Evolutionary conservation across 2,113 vertebrate species (phyloP), one percentile per base, ranked within the genome.

Genomic region (Ceyx cyanopectus): DNA sequence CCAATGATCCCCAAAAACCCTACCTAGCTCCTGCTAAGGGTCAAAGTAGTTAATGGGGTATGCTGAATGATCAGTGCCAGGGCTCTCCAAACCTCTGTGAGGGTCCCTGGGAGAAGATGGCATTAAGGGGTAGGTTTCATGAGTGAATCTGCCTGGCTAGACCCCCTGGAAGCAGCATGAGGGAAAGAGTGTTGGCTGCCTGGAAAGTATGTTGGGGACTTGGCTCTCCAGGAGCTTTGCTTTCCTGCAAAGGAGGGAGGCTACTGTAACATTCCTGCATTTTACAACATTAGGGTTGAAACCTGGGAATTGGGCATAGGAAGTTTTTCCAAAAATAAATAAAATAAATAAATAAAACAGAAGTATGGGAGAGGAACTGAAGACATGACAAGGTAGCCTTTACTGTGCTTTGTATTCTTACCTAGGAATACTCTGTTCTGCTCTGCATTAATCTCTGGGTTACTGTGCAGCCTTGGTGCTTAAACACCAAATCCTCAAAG

Each of bases 361-460:
- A 78, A 56, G 34, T 3, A 32, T 14, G 22, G 81, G 77, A 78
- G 81, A 65, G 57, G 45, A 87, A 19, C 22, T 1, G 50, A 82
- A 85, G 65, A 41, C 46, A 23, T 2, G 73, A 48, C 48, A 88
- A 75, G 81, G 40, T 13, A 87, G 68, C 61, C 57, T 81, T 81
- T 86, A 48, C 62, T 92, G 91, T 94, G 69, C 69, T 94, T 92
- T 84, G 77, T 93, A 70, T 94, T 88, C 91, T 56, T 1, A 2
- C 61, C 69, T 41, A 50, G 63, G 83, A 93, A 34, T 12, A 21
- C 41, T 73, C 60, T 40, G 50, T 61, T 91, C 88, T 67, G 65
- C 87, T 84, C 77, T 81, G 94, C 62, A 65, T 95, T 87, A 72
- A 92, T 89, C 84, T 90, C 78, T 65, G 91, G 74, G 87, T 95